Base-by-base conservation (phyloP, 2,888 invertebrate species). In the Hydriomena furcata region DNA sequence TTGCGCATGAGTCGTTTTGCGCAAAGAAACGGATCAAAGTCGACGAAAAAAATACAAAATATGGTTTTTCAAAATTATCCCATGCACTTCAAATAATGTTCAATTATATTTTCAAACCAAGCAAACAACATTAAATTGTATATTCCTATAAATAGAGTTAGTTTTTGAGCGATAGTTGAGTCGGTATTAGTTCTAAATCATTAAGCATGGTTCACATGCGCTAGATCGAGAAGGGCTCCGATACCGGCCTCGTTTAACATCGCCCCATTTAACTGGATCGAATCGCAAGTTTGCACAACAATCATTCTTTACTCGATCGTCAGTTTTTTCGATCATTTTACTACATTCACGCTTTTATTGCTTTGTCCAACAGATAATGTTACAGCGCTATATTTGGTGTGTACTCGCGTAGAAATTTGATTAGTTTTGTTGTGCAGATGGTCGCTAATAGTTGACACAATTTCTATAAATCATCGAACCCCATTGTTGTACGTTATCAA, bases 211-310 rank as follows among this genome's bases (percentile, higher is more conserved):
- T 85, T 80, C 85, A 85, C 86, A 88, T 79, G 71, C 76, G 74
- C 82, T 34, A 27, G 32, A 27, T 35, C 75, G 51, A 49, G 51
- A 23, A 49, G 43, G 34, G 74, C 74, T 66, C 73, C 60, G 41
- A 30, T 10, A 36, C 5, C 42, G 71, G 68, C 64, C 61, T 66
- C 80, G 77, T 82, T 85, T 83, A 84, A 73, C 82, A 74, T 70
- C 83, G 88, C 77, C 81, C 89, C 89, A 90, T 90, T 73, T 86
- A 86, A 80, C 78, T 87, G 82, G 71, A 76, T 79, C 87, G 77
- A 84, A 89, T 87, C 77, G 76, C 65, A 71, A 88, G 88, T 88
- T 88, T 88, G 84, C 86, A 83, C 88, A 88, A 88, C 88, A 87
- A 82, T 82, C 75, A 79, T 76, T 79, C 82, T 89, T 89, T 89